Evolutionary conservation across 2,113 vertebrate species (phyloP).

Genomic region (Collichthys lucidus): DNA sequence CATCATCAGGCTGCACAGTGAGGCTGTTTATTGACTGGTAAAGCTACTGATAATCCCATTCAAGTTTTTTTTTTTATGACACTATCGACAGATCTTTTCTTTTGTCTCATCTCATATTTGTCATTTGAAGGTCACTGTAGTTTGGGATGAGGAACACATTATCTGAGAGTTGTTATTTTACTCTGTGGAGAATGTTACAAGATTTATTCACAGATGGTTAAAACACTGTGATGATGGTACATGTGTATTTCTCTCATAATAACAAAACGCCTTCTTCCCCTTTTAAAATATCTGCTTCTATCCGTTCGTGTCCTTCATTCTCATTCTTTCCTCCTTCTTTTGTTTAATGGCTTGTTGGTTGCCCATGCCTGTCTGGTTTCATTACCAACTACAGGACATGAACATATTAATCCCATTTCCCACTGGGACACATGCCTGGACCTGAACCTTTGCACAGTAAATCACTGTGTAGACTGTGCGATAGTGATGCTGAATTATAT

Average conservation of each 20-base stretch:
- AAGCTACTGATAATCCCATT: conserved; percentile 28
- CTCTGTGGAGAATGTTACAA: background rate
- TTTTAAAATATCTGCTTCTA: background rate
- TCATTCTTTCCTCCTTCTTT: background rate
- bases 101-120: background rate
- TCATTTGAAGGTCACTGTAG: conserved; percentile 4
- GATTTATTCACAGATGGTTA: conserved; percentile 9
- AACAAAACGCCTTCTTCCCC: background rate
- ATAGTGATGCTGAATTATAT: conserved; percentile 14
- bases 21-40: conserved; percentile 23
- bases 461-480: conserved; percentile 7
- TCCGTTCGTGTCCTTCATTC: background rate
- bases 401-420: conserved; percentile 37
- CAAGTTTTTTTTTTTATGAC: background rate
- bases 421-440: conserved; percentile 15
- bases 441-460: conserved; percentile 8
- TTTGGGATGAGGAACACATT: background rate
- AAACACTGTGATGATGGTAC: background rate
- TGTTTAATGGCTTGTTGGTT: conserved; percentile 14
- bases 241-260: background rate
- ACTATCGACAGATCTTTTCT: background rate
- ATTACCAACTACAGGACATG: conserved; percentile 35
- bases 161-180: background rate
- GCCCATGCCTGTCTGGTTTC: conserved; percentile 41
- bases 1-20: background rate